Conservation (phyloP, 1,140 invertebrate species). For the Drosophila baimaii region DNA sequence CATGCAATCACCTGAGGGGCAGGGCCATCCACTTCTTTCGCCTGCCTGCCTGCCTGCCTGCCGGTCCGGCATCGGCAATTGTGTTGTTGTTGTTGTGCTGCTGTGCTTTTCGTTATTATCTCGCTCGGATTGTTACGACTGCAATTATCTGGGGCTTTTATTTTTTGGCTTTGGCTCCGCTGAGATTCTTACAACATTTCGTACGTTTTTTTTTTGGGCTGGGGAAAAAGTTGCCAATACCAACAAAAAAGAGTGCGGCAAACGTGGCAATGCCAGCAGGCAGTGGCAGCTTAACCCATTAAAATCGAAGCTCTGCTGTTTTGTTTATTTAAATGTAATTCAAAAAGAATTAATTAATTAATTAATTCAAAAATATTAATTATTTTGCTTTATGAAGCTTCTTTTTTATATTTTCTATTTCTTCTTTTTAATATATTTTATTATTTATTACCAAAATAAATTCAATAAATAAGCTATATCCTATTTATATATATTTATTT, state of each 20-base stretch:
- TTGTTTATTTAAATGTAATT: neutral
- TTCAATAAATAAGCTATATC: neutral
- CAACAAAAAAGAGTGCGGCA: constrained; percentile 16
- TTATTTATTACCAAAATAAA: neutral
- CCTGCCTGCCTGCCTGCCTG: constrained; percentile 1
- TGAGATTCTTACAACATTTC: constrained; percentile 69
- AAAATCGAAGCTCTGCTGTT: neutral
- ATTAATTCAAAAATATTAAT: neutral
- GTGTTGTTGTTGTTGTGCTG: constrained; percentile 16
- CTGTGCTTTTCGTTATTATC: constrained; percentile 28
- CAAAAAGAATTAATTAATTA: neutral
- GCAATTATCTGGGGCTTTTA: constrained; percentile 42
- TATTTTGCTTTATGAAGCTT: neutral
- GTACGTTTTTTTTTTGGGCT: constrained; percentile 2
- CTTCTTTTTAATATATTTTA: neutral
- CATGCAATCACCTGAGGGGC: constrained; percentile 47
- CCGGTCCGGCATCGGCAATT: constrained; percentile 28
- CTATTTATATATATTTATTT: neutral
- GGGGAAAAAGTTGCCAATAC: constrained; percentile 39
- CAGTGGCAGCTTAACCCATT: constrained; percentile 26
- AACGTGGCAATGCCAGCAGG: constrained; percentile 17
- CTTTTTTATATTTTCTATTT: neutral
- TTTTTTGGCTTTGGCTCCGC: constrained; percentile 11
- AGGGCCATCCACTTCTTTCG: constrained; percentile 55
- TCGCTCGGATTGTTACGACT: constrained; percentile 29